These are phyloP conservation scores for Tetragnatha versicolor DNA, from an alignment of 1,140 invertebrate species.

Conservation along the genomic window DNA sequence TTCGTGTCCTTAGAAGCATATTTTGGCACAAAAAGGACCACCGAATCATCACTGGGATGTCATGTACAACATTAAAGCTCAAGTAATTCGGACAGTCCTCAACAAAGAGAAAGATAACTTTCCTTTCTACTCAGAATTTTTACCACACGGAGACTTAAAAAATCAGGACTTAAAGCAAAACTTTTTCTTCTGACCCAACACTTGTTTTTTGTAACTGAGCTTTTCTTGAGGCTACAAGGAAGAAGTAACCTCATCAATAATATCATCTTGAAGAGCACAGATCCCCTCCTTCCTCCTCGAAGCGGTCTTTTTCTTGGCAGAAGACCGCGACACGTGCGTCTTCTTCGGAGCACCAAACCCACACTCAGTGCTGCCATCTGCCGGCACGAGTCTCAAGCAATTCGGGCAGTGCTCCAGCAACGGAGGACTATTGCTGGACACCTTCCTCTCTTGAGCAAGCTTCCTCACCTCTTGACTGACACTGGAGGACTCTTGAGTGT, in stretches of 20 bases:
- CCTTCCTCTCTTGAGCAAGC: slow-evolving; percentile 38
- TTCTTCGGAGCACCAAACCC: background rate
- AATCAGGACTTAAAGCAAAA: too few relatives aligned
- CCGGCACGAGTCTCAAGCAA: slow-evolving; percentile 47
- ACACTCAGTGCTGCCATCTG: slow-evolving; percentile 27
- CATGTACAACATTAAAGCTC: too few relatives aligned
- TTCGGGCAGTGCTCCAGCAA: slow-evolving; percentile 53
- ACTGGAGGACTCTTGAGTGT: slow-evolving; percentile 49
- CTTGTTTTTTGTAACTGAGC: too few relatives aligned
- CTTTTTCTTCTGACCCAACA: too few relatives aligned
- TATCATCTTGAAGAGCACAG: background rate
- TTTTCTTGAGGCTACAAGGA: too few relatives aligned
- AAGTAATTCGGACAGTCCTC: too few relatives aligned
- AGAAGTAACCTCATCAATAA: slow-evolving; percentile 36
- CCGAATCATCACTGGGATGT: too few relatives aligned
- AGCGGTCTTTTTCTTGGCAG: slow-evolving; percentile 23
- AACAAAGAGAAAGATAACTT: too few relatives aligned
- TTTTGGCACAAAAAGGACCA: too few relatives aligned
- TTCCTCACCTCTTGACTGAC: slow-evolving; percentile 33
- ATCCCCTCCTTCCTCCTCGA: slow-evolving; percentile 21
- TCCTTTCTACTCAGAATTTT: too few relatives aligned
- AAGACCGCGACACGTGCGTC: slow-evolving; percentile 44
- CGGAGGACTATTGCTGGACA: slow-evolving; percentile 13
- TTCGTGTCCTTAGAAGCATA: too few relatives aligned
- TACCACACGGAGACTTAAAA: too few relatives aligned